phyloP scores from a whole-genome alignment of 2,888 invertebrate genomes.

The Synanthedon formicaeformis region DNA sequence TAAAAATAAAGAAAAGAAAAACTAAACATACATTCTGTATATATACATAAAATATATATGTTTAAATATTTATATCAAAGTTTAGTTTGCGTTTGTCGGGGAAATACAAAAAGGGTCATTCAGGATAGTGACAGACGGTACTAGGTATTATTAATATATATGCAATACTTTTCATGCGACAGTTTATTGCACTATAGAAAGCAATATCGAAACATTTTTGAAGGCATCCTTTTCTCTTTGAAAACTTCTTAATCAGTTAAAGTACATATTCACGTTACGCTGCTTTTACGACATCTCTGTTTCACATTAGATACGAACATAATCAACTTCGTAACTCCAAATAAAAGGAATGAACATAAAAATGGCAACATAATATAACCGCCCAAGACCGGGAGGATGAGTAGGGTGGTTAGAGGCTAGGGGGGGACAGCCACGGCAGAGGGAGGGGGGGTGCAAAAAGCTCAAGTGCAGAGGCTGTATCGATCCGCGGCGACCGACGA shows the following conservation, averaged over 20 bases:
- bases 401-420: constrained; percentile 8
- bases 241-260: constrained; percentile 4
- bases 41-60: too few relatives aligned
- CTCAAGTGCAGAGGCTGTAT: constrained; percentile 69
- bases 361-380: constrained; percentile 43
- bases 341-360: constrained; percentile 49
- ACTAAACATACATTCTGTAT: too few relatives aligned
- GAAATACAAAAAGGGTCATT: too few relatives aligned
- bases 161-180: too few relatives aligned
- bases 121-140: too few relatives aligned
- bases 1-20: too few relatives aligned
- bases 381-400: constrained; percentile 26
- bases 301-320: background rate
- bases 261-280: constrained; percentile 1
- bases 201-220: too few relatives aligned
- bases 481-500: constrained; percentile 53
- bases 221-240: background rate
- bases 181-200: too few relatives aligned
- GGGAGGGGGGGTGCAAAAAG: constrained; percentile 38
- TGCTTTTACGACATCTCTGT: background rate
- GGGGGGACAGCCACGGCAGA: constrained; percentile 1
- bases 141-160: too few relatives aligned
- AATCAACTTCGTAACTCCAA: background rate
- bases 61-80: too few relatives aligned
- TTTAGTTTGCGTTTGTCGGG: too few relatives aligned